phyloP scores from a whole-genome alignment of 2,797 vertebrate genomes.

The Enteromius afrohamiltoni region DNA sequence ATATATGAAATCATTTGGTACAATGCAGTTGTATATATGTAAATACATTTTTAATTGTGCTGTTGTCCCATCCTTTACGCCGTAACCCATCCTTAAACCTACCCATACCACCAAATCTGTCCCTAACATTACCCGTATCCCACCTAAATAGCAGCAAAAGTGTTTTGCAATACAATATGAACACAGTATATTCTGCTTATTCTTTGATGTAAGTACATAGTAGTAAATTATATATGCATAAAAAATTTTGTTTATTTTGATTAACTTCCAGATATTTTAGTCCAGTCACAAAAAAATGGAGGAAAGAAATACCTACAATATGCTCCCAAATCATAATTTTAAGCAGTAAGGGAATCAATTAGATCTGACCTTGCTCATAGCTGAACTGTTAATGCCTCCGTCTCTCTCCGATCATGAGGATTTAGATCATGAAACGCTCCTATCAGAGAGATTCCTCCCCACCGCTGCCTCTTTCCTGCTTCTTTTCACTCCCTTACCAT shows the following conservation, averaged over 20 bases:
- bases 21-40: too few species aligned
- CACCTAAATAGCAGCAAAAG: too few species aligned
- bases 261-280: background rate
- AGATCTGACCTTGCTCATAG: background rate
- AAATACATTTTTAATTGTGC: too few species aligned
- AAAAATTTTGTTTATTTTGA: background rate
- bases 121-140: too few species aligned
- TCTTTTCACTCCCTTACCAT: background rate
- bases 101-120: too few species aligned
- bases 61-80: too few species aligned
- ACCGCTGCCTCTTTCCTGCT: background rate
- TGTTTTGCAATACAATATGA: too few species aligned
- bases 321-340: background rate
- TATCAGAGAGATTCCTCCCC: constrained; percentile 27
- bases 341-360: constrained; percentile 7
- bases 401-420: constrained; percentile 14
- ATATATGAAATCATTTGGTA: too few species aligned
- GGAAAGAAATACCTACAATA: background rate
- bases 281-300: background rate
- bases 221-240: too few species aligned
- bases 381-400: background rate
- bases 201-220: too few species aligned
- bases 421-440: constrained; percentile 33
- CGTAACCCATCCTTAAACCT: too few species aligned
- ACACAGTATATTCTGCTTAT: too few species aligned